These are phyloP conservation scores for Prosopocoilus inquinatus DNA, from an alignment of 2,888 invertebrate genomes.

Conservation along the genomic window DNA sequence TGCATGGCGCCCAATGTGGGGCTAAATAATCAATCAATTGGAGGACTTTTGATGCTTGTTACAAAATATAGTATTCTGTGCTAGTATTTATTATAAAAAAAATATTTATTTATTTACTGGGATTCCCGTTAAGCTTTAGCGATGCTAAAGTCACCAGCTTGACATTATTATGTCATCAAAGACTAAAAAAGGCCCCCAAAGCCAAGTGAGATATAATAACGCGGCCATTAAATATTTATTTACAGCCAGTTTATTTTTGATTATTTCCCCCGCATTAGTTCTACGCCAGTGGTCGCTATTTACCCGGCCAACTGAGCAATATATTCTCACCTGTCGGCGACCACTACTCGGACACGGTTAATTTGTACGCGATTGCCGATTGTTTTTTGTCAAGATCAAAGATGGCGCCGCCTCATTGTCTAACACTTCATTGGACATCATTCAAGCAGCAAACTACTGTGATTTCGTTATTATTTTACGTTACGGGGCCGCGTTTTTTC, in stretches of 20 bases:
- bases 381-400: constrained; percentile 38
- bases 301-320: constrained; percentile 35
- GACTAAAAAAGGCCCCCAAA: background rate
- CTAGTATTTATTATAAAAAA: too few species aligned
- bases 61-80: too few species aligned
- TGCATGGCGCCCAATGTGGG: too few species aligned
- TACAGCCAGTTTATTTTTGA: constrained; percentile 19
- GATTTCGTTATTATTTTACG: constrained; percentile 14
- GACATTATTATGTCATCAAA: constrained; percentile 11
- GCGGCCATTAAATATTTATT: constrained; percentile 17
- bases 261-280: constrained; percentile 33
- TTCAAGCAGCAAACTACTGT: constrained; percentile 34
- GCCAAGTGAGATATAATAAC: constrained; percentile 8
- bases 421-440: constrained; percentile 39
- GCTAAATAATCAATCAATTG: too few species aligned
- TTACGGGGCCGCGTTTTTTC: background rate
- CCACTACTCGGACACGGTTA: constrained; percentile 38
- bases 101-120: too few species aligned
- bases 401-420: constrained; percentile 38
- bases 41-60: too few species aligned
- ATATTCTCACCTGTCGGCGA: constrained; percentile 42
- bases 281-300: constrained; percentile 33
- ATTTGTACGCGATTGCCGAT: constrained; percentile 39
- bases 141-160: constrained; percentile 14
- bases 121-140: too few species aligned